Conservation (phyloP, 2,797 vertebrate species). For the Amblyopsis hoosieri region DNA sequence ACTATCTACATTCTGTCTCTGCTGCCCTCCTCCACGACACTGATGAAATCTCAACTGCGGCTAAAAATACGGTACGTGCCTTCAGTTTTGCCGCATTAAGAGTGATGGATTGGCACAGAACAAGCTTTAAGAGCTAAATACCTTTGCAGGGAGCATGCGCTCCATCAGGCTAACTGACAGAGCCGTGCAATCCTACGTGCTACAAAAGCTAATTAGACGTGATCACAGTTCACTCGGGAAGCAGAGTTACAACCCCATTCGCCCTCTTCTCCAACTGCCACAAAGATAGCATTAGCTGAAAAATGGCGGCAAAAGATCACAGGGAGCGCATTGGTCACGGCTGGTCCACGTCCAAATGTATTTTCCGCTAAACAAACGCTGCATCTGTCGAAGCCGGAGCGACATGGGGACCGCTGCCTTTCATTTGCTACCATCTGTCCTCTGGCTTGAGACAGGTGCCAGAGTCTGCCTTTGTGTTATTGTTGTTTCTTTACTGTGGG, state of each 20-base stretch:
- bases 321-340: constrained; percentile 29
- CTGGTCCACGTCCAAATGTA: constrained; percentile 45
- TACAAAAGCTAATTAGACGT: constrained; percentile 4
- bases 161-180: constrained; percentile 33
- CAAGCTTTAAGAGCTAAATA: constrained; percentile 7
- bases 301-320: constrained; percentile 53
- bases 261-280: constrained; percentile 32
- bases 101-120: constrained; percentile 10
- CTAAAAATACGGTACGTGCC: constrained; percentile 13
- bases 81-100: constrained; percentile 13
- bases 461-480: constrained; percentile 18
- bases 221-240: constrained; percentile 6
- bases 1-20: not conserved
- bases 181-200: not conserved
- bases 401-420: constrained; percentile 40
- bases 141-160: constrained; percentile 5
- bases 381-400: constrained; percentile 53
- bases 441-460: constrained; percentile 46
- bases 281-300: constrained; percentile 46
- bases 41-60: not conserved
- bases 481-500: constrained; percentile 16
- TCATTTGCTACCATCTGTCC: constrained; percentile 66
- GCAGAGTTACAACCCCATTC: constrained; percentile 22
- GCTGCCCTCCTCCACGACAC: not conserved
- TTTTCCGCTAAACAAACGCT: constrained; percentile 62